phyloP scores from a whole-genome alignment of 2,888 invertebrate species.

The Drosophila neotestacea region DNA sequence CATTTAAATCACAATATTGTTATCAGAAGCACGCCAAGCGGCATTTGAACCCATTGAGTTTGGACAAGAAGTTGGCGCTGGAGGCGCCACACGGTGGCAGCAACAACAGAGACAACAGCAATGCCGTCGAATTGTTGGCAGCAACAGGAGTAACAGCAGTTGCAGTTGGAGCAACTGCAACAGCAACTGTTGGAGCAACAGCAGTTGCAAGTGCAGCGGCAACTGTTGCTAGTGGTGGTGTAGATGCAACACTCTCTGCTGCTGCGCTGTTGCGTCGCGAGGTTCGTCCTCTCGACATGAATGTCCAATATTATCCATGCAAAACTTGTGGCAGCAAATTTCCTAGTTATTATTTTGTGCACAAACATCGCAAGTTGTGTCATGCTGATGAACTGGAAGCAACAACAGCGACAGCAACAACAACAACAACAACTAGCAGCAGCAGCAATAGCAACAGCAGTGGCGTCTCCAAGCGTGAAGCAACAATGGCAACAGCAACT shows the following conservation, averaged over 20 bases:
- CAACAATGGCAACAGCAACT: slow-evolving; percentile 24
- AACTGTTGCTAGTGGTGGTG: not conserved
- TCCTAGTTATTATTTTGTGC: slow-evolving; percentile 97
- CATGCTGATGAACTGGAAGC: slow-evolving; percentile 87
- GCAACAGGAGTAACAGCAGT: slow-evolving; percentile 2
- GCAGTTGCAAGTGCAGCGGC: slow-evolving; percentile 1
- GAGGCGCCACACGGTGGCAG: slow-evolving; percentile 2
- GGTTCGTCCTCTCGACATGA: slow-evolving; percentile 89
- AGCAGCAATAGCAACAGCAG: slow-evolving; percentile 26
- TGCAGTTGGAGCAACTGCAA: slow-evolving; percentile 9
- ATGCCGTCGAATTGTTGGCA: slow-evolving; percentile 7
- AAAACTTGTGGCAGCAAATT: slow-evolving; percentile 97
- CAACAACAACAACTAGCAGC: slow-evolving; percentile 32
- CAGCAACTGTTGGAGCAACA: not conserved
- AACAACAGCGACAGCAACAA: slow-evolving; percentile 29
- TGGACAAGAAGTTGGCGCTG: slow-evolving; percentile 76
- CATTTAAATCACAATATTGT: slow-evolving; percentile 94
- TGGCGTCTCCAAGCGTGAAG: slow-evolving; percentile 26
- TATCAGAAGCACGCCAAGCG: slow-evolving; percentile 92
- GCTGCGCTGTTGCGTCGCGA: slow-evolving; percentile 86
- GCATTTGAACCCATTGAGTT: slow-evolving; percentile 88
- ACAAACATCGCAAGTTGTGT: slow-evolving; percentile 94
- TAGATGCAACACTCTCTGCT: slow-evolving; percentile 43
- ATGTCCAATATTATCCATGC: slow-evolving; percentile 96
- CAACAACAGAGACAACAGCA: slow-evolving; percentile 14